These are phyloP conservation scores for Hypolimnas misippus DNA, from an alignment of 2,888 invertebrate species.

Conservation along the genomic window DNA sequence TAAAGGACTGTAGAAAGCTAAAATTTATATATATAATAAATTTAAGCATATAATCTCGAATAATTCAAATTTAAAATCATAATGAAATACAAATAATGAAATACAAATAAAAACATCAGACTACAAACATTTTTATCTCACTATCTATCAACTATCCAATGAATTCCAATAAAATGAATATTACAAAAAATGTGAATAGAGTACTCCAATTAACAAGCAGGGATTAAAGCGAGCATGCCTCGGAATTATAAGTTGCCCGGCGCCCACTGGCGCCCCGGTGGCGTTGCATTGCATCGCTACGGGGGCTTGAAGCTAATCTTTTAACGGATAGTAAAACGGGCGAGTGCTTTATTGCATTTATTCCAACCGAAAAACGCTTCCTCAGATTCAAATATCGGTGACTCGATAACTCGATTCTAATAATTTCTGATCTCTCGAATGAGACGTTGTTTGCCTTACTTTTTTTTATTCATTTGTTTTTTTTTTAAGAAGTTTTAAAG, in stretches of 20 bases:
- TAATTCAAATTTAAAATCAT: too few species aligned
- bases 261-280: constrained; percentile 16
- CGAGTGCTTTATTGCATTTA: not conserved
- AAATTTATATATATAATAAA: too few species aligned
- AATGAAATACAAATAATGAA: too few species aligned
- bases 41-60: too few species aligned
- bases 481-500: too few species aligned
- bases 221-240: constrained; percentile 5
- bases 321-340: not conserved
- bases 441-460: too few species aligned
- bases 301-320: constrained; percentile 12
- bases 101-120: not conserved
- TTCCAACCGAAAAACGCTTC: not conserved
- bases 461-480: too few species aligned
- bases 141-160: too few species aligned
- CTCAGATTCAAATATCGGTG: not conserved
- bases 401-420: not conserved
- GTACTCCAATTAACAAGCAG: constrained; percentile 13
- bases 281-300: constrained; percentile 26
- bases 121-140: too few species aligned
- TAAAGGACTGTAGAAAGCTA: too few species aligned
- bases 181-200: constrained; percentile 2
- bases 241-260: constrained; percentile 22
- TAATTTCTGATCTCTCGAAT: too few species aligned
- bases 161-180: too few species aligned